These are phyloP conservation scores for Carettochelys insculpta DNA, from an alignment of 2,113 vertebrate genomes.

Conservation along the genomic window DNA sequence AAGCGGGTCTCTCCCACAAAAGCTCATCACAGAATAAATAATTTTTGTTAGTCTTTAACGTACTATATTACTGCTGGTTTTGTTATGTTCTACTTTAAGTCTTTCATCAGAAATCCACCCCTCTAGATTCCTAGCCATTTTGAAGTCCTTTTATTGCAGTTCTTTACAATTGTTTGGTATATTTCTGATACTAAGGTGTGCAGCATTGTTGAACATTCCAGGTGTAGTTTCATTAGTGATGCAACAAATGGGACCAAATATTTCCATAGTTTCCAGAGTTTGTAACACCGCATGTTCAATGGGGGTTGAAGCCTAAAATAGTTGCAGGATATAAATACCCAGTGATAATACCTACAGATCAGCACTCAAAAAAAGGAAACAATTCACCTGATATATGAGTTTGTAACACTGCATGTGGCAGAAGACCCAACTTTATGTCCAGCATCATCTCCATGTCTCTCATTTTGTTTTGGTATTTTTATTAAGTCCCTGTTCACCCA, in stretches of 20 bases:
- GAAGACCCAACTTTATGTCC: not conserved
- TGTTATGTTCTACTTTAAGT: fast-evolving
- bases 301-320: too few species aligned
- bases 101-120: not conserved
- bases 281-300: too few species aligned
- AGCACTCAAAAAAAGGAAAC: not conserved
- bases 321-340: too few species aligned
- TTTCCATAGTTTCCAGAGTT: too few species aligned
- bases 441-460: not conserved
- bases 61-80: too few species aligned
- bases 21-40: too few species aligned
- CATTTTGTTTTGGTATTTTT: not conserved
- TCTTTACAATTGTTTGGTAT: not conserved
- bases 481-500: not conserved
- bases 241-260: not conserved
- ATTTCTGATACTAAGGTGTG: not conserved
- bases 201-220: not conserved
- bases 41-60: too few species aligned
- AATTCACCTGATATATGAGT: not conserved
- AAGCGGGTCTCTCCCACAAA: too few species aligned
- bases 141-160: too few species aligned
- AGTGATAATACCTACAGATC: not conserved
- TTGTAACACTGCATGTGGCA: not conserved
- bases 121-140: not conserved
- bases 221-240: not conserved